These are phyloP conservation scores for Drosophila mauritiana DNA, from an alignment of 1,140 invertebrate species.

Conservation along the genomic window DNA sequence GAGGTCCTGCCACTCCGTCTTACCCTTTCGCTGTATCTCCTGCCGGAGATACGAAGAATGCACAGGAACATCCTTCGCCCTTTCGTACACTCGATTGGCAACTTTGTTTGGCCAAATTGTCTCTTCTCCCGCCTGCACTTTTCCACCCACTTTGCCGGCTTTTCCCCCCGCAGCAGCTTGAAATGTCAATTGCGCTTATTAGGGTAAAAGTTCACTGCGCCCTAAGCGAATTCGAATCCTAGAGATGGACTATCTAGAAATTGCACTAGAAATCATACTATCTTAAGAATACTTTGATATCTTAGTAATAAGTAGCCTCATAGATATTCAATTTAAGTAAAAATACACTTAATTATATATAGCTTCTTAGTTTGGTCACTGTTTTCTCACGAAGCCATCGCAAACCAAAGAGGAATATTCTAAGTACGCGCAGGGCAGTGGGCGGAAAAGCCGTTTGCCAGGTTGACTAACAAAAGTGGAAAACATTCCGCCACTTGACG, in stretches of 20 bases:
- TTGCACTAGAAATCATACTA: too few species aligned
- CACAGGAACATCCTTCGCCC: slow-evolving; percentile 37
- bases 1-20: neutral
- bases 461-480: slow-evolving; percentile 27
- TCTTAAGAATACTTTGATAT: too few species aligned
- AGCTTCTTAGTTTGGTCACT: too few species aligned
- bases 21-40: neutral
- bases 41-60: neutral
- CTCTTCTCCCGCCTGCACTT: slow-evolving; percentile 12
- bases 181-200: slow-evolving; percentile 75
- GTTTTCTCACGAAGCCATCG: slow-evolving; percentile 16
- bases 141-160: slow-evolving; percentile 11
- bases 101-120: slow-evolving; percentile 51
- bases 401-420: slow-evolving; percentile 7
- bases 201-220: slow-evolving; percentile 69
- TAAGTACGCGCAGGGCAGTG: slow-evolving; percentile 11
- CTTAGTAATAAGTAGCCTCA: too few species aligned
- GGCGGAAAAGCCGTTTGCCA: slow-evolving; percentile 14
- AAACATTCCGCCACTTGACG: slow-evolving; percentile 47
- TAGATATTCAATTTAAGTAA: neutral
- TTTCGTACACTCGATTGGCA: slow-evolving; percentile 37
- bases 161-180: slow-evolving; percentile 22
- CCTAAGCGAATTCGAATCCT: slow-evolving; percentile 11
- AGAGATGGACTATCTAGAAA: slow-evolving; percentile 7
- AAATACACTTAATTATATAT: too few species aligned